phyloP scores from a whole-genome alignment of 2,113 vertebrate genomes.

The Archocentrus centrarchus region DNA sequence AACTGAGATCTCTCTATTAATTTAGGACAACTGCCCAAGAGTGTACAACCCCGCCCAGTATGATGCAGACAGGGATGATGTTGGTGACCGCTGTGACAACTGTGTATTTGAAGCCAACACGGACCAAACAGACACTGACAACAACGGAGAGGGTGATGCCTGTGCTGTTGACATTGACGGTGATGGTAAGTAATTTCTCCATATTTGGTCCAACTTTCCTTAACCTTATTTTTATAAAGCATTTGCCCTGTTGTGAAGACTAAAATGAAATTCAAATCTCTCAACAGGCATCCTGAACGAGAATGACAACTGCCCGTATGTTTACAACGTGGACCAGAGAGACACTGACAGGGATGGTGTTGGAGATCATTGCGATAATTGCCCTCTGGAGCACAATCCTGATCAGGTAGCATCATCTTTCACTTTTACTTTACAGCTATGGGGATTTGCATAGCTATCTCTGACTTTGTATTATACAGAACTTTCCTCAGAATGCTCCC shows the following conservation, averaged over 20 bases:
- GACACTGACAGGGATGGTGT: conserved; percentile 95
- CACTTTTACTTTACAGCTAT: neutral
- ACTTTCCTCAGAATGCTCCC: neutral
- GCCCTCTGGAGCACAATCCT: conserved; percentile 96
- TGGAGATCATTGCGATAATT: conserved; percentile 99
- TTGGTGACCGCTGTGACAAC: conserved; percentile 97
- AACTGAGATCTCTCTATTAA: conserved; percentile 36
- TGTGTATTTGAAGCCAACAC: conserved; percentile 95
- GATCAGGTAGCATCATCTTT: conserved; percentile 87
- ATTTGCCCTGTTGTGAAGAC: neutral
- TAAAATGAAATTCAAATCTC: conserved; percentile 17
- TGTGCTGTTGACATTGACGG: conserved; percentile 97
- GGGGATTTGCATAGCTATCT: neutral
- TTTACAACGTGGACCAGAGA: conserved; percentile 97
- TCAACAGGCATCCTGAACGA: conserved; percentile 93
- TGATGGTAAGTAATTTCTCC: conserved; percentile 84
- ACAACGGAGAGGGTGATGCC: conserved; percentile 95
- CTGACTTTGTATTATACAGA: neutral
- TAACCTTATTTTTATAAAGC: neutral
- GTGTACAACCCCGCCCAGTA: conserved; percentile 96
- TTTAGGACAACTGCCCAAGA: conserved; percentile 95
- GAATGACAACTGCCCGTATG: conserved; percentile 94
- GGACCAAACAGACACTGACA: conserved; percentile 95
- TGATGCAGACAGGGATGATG: conserved; percentile 93
- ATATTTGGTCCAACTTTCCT: neutral